Evolutionary conservation across 2,113 vertebrate genomes (phyloP), one percentile per base, ranked within the genome.

Genomic region (Leptobrachium leishanense): DNA sequence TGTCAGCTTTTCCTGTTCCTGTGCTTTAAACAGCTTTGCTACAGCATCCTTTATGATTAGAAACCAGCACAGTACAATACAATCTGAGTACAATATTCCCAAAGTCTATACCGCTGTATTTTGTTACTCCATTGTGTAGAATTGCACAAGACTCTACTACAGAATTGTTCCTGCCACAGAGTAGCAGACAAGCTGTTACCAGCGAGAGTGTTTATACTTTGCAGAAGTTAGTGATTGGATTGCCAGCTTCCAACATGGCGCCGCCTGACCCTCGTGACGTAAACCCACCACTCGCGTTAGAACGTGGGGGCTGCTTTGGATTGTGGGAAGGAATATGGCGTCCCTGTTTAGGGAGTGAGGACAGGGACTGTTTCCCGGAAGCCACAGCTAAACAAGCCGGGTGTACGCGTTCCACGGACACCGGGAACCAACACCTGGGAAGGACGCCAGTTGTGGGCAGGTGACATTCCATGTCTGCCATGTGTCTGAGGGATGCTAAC

Each of bases 301-400:
- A 5, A 63, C 57, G 54, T 43, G 11, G 40, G 1, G 13, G 55
- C 55, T 6, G 72, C 15, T 13, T 5, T 46, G 42, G 53, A 50
- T 12, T 55, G 55, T 46, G 53, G 15, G 68, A 44, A 50, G 63
- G 54, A 77, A 77, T n/a, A 77, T 77, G 76, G 76, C 67, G 67
- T 31, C 76, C 54, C 15, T 70, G 55, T 42, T 41, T 54, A 7
- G 31, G 68, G 43, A 63, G 67, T 77, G 68, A 77, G 66, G 54
- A 59, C 6, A n/a, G 55, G 76, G 55, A 46, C 54, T 67, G 53
- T 41, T 40, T 69, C 55, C 55, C 54, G 8, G 67, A 70, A 63
- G 12, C 40, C 42, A 54, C 11, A 57, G 2, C 39, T 43, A 66
- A 43, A 39, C 8, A 31, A 11, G 50, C 75, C 75, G 75, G 75